A percentile compares a stretch with the other conserved stretches of the same genome.
These are phyloP conservation scores for Phainopepla nitens DNA, from an alignment of 2,113 vertebrate species.

Conservation along the genomic window DNA sequence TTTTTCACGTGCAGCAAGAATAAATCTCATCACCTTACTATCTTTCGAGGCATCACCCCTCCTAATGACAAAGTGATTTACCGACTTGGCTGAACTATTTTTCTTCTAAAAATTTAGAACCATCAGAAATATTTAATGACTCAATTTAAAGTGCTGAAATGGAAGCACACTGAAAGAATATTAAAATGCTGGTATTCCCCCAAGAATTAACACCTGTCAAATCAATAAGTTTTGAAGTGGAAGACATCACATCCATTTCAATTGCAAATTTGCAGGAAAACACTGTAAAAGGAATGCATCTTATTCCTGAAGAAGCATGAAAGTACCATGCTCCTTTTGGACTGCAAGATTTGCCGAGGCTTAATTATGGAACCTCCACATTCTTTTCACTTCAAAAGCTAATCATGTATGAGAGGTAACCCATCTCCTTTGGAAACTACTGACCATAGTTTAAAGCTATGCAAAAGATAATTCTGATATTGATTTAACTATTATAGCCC, in stretches of 20 bases:
- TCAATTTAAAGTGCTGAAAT: not conserved
- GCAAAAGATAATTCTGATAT: not conserved
- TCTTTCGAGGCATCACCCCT: not conserved
- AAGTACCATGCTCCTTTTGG: not conserved
- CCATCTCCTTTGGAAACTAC: not conserved
- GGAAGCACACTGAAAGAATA: not conserved
- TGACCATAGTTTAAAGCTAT: not conserved
- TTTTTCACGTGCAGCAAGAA: not conserved
- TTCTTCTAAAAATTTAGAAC: not conserved
- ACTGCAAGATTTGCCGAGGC: not conserved
- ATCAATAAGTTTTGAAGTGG: not conserved
- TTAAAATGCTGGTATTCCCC: not conserved
- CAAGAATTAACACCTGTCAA: not conserved
- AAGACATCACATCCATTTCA: not conserved
- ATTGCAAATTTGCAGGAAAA: not conserved
- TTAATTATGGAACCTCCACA: not conserved
- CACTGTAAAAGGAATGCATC: not conserved
- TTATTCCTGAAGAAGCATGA: not conserved
- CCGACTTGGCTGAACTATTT: not conserved
- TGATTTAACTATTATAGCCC: not conserved
- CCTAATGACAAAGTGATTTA: not conserved
- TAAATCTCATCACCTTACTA: not conserved
- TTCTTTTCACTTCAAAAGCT: not conserved
- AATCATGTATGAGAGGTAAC: not conserved
- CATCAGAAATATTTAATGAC: slow-evolving; percentile 28